phyloP scores from a whole-genome alignment of 92 coral and sea anemone species.

The Zoanthus solanderi region DNA sequence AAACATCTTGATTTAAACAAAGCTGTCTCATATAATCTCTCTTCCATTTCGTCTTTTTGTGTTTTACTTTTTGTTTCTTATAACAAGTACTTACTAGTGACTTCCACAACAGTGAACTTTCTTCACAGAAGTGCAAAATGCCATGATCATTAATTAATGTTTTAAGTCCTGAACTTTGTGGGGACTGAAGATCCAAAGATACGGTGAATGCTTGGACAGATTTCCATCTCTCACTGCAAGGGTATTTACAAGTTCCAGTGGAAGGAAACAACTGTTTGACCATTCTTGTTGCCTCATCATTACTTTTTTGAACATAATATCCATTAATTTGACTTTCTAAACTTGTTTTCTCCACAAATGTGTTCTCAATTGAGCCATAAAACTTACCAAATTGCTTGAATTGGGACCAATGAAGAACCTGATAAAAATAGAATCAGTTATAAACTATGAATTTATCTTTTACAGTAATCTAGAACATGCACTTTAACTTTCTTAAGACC shows the following conservation, averaged over 20 bases:
- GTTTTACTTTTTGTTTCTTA: conserved; percentile 14
- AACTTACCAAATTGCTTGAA: conserved; percentile 67
- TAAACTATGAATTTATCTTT: neutral
- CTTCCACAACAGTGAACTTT: conserved; percentile 6
- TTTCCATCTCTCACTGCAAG: conserved; percentile 22
- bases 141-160: neutral
- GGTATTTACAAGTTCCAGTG: neutral
- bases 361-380: neutral
- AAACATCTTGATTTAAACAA: neutral
- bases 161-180: neutral
- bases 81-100: conserved; percentile 7
- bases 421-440: neutral
- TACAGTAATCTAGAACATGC: neutral
- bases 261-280: conserved; percentile 3
- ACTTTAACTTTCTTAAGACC: too few species aligned
- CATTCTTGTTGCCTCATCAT: neutral
- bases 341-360: conserved; percentile 19
- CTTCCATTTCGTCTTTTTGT: conserved; percentile 15
- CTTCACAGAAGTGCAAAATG: neutral
- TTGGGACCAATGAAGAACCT: conserved; percentile 72
- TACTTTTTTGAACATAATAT: neutral
- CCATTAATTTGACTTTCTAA: neutral
- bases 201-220: neutral
- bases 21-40: conserved; percentile 35
- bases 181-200: neutral